A percentile compares a stretch with the other conserved stretches of the same genome.
These are phyloP conservation scores for Thunnus albacares DNA, from an alignment of 2,797 vertebrate genomes.

Conservation along the genomic window DNA sequence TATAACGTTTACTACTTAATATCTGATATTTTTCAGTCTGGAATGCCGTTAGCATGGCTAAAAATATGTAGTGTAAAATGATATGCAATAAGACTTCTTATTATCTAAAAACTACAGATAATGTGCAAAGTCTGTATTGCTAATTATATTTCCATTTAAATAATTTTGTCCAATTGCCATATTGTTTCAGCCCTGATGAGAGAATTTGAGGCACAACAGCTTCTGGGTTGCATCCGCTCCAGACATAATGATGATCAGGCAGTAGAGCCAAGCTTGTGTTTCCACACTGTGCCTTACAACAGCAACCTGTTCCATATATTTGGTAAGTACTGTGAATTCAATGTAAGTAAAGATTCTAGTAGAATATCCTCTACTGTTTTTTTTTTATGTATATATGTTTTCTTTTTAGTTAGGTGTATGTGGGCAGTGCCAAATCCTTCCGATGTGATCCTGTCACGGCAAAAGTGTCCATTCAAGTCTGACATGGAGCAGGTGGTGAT, in stretches of 20 bases:
- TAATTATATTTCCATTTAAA: neutral
- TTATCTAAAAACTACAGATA: neutral
- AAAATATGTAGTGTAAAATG: too few species aligned
- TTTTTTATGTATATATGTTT: constrained; percentile 5
- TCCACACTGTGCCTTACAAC: constrained; percentile 76
- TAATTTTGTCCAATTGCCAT: neutral
- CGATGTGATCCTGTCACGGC: constrained; percentile 67
- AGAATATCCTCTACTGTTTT: neutral
- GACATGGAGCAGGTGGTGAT: constrained; percentile 81
- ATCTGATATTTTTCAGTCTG: too few species aligned
- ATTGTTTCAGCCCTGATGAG: constrained; percentile 78
- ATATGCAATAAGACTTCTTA: neutral
- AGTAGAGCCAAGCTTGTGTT: constrained; percentile 53
- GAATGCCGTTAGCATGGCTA: too few species aligned
- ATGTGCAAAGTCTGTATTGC: neutral
- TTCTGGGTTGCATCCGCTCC: constrained; percentile 49
- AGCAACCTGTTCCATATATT: constrained; percentile 64
- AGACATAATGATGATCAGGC: constrained; percentile 6
- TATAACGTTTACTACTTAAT: too few species aligned
- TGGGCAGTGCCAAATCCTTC: constrained; percentile 76
- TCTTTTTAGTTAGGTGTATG: constrained; percentile 76
- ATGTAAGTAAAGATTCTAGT: neutral
- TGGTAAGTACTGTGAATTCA: constrained; percentile 64
- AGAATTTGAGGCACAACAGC: constrained; percentile 65
- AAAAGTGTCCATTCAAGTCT: constrained; percentile 56